Evolutionary conservation across 1,140 invertebrate genomes (phyloP).

Genomic region (Hycleus phaleratus): DNA sequence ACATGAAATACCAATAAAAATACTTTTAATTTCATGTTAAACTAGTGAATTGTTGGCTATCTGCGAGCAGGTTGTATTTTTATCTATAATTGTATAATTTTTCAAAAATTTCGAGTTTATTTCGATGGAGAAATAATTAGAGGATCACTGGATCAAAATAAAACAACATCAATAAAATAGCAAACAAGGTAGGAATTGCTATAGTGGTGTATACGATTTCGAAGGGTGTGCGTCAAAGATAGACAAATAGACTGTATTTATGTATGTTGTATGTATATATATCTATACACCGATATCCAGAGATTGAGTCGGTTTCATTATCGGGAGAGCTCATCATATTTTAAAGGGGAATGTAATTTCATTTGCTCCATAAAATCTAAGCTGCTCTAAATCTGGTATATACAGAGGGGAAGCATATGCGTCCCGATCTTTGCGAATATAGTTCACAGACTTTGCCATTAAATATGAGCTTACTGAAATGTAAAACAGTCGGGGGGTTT

Average conservation of each 20-base stretch:
- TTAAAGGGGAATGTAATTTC: conserved; percentile 43
- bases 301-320: conserved; percentile 41
- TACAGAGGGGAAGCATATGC: conserved; percentile 37
- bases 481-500: conserved; percentile 41
- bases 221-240: too few species aligned
- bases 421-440: conserved; percentile 35
- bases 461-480: conserved; percentile 45
- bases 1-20: conserved; percentile 8
- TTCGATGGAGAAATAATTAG: too few species aligned
- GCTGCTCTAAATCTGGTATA: conserved; percentile 38
- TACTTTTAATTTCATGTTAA: conserved; percentile 11
- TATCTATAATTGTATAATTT: too few species aligned
- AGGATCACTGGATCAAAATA: too few species aligned
- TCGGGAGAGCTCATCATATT: conserved; percentile 42
- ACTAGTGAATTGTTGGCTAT: too few species aligned
- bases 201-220: too few species aligned
- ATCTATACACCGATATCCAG: conserved; percentile 18
- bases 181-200: too few species aligned
- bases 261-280: background rate
- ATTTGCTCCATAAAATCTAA: conserved; percentile 44
- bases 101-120: too few species aligned
- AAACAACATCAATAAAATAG: too few species aligned
- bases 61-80: too few species aligned
- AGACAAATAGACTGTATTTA: too few species aligned
- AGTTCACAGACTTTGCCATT: conserved; percentile 40